A percentile compares a stretch with the other conserved stretches of the same genome.
Evolutionary conservation across 2,113 vertebrate genomes (phyloP).

Genomic region (Microtus montanus): DNA sequence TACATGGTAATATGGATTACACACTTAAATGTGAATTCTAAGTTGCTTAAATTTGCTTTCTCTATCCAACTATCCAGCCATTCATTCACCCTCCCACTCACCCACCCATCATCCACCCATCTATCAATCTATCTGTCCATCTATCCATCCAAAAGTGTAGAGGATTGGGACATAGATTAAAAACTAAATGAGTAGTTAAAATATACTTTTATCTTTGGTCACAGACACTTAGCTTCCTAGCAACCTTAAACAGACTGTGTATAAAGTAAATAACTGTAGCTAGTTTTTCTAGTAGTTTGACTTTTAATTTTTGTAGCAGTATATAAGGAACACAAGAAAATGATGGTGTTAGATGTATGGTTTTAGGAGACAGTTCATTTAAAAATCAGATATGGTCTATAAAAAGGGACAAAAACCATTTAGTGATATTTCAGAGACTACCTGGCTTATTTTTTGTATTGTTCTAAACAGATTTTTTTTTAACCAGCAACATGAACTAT

Average conservation of each 20-base stretch:
- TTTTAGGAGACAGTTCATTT: constrained; percentile 73
- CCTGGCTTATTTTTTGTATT: constrained; percentile 74
- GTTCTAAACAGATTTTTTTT: constrained; percentile 57
- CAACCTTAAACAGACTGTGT: not conserved
- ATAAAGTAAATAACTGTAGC: constrained; percentile 71
- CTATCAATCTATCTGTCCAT: not conserved
- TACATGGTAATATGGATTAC: constrained; percentile 11
- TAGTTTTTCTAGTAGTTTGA: constrained; percentile 73
- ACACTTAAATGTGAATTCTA: constrained; percentile 24
- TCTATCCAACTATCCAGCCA: not conserved
- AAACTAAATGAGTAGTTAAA: constrained; percentile 38
- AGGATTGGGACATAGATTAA: not conserved
- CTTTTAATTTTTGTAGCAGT: constrained; percentile 72
- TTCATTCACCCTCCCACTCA: not conserved
- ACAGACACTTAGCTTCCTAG: constrained; percentile 40
- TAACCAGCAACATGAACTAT: constrained; percentile 26
- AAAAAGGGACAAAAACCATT: constrained; percentile 70
- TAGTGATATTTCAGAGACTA: constrained; percentile 67
- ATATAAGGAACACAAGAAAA: constrained; percentile 73
- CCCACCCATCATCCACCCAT: not conserved
- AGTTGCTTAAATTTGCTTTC: not conserved
- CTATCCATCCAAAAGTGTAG: not conserved
- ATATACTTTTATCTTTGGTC: constrained; percentile 37
- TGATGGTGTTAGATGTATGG: constrained; percentile 77
- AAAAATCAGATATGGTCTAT: constrained; percentile 67